Base-by-base conservation (phyloP, 1,140 invertebrate species). In the Archivesica marissinica region DNA sequence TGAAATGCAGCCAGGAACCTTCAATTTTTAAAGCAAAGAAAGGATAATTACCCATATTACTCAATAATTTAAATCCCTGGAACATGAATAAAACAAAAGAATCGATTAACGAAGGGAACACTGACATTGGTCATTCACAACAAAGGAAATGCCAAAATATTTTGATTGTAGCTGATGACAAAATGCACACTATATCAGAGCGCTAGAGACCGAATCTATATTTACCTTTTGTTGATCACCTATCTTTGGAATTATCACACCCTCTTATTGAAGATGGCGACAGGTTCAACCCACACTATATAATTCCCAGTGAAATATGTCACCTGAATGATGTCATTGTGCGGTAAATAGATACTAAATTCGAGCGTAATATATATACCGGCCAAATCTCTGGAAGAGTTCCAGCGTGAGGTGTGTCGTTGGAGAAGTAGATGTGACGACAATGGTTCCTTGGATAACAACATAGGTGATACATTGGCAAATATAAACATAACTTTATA, bases 301-400 rank as follows among this genome's bases (percentile, higher is more conserved):
- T 7, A 7, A 59, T 59, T 59, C 56, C 56, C 20, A 23, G 56
- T 30, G 56, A 59, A 59, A 59, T 59, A 7, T 7, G 56, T 59
- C 56, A 59, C 56, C 56, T 59, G 56, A 59, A 59, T 59, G 56
- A n/a, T n/a, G n/a, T 59, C 28, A 59, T 59, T 7, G 56, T 59
- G 56, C 56, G 23, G 56, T 59, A 7, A 59, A 59, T 59, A 59
- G n/a, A n/a, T n/a, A n/a, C n/a, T n/a, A n/a, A n/a, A n/a, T n/a
- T n/a, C n/a, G n/a, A n/a, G n/a, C n/a, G n/a, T n/a, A n/a, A n/a
- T 59, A 59, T 9, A 59, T 59, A 9, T 59, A 59, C 56, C 56
- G 56, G n/a, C n/a, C 9, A 23, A 11, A n/a, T 59, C n/a, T 59
- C 56, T 11, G 56, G 56, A 59, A 59, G 56, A 59, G 7, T 59